Evolutionary conservation across 2,888 invertebrate genomes (phyloP).

Genomic region (Tipula confusa): DNA sequence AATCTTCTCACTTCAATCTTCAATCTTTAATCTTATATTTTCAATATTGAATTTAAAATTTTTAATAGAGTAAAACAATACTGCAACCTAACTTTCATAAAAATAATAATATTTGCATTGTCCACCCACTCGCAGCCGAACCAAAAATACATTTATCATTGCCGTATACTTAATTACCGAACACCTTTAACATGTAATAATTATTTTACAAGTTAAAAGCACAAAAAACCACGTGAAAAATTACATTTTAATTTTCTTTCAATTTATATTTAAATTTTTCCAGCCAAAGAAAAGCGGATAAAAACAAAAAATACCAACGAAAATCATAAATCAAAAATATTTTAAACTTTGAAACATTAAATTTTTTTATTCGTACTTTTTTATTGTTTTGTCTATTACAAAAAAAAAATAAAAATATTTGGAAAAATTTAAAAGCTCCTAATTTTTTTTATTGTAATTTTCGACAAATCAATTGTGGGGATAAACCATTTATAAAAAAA

Average conservation of each 20-base stretch:
- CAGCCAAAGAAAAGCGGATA: not conserved
- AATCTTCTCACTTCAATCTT: no score
- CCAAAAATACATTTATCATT: not conserved
- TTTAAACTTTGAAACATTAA: not conserved
- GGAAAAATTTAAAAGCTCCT: not conserved
- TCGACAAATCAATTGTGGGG: slow-evolving; percentile 14
- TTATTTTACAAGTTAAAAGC: not conserved
- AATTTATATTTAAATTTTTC: not conserved
- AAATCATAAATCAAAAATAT: slow-evolving; percentile 20
- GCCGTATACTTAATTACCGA: not conserved
- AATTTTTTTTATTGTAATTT: not conserved
- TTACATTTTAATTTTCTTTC: slow-evolving; percentile 20
- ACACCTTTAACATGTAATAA: slow-evolving; percentile 9
- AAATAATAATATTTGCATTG: no score
- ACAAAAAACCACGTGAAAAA: not conserved
- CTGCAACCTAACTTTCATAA: no score
- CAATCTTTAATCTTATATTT: no score
- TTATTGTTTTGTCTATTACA: slow-evolving; percentile 12
- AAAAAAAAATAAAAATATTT: not conserved
- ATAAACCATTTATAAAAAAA: not conserved
- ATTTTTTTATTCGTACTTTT: not conserved
- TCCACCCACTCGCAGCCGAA: not conserved
- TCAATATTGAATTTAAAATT: no score
- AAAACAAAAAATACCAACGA: not conserved
- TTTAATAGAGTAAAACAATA: no score